Evolutionary conservation across 2,113 vertebrate genomes (phyloP), one percentile per base, ranked within the genome.

Genomic region (Furnarius figulus): DNA sequence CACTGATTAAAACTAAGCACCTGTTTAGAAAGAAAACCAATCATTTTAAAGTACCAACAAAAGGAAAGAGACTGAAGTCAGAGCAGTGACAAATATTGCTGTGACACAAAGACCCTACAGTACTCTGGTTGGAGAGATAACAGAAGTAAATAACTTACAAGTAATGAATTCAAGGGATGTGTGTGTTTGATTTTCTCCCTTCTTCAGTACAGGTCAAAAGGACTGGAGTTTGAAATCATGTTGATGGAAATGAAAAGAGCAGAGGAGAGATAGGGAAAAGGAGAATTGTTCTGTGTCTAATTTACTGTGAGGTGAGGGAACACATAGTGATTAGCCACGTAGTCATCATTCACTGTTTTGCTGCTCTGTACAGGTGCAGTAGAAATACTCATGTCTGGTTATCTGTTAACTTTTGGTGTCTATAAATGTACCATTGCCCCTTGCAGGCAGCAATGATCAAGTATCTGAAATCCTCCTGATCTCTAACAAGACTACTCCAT

Each of bases 91-190:
- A 93, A 86, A 90, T 72, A 42, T 11, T 78, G 31, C 70, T 56
- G 47, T 84, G 86, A 84, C 44, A 63, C 50, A 95, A 92, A 92
- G 35, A 18, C 27, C 31, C 24, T 74, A 30, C 76, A 75, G 19
- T 40, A 33, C 23, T 62, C 75, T 78, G 89, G 28, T 5, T 8
- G 10, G 67, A 74, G 85, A 95, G 70, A 93, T 84, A 96, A 61
- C 63, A 66, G 40, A 89, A 11, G 59, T 86, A 95, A 94, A 90
- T 77, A 94, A 89, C 73, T 49, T 81, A 35, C 30, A 92, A 53
- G 40, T 67, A 2, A 82, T 81, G 42, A 85, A 85, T 94, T 89
- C 63, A 86, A 78, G 40, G 46, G 25, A 77, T 56, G 67, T 14
- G 15, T 23, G 16, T 83, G 16, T 75, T 88, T 87, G 62, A 95